phyloP scores from a whole-genome alignment of 2,797 vertebrate species.

The Gymnocypris eckloni region DNA sequence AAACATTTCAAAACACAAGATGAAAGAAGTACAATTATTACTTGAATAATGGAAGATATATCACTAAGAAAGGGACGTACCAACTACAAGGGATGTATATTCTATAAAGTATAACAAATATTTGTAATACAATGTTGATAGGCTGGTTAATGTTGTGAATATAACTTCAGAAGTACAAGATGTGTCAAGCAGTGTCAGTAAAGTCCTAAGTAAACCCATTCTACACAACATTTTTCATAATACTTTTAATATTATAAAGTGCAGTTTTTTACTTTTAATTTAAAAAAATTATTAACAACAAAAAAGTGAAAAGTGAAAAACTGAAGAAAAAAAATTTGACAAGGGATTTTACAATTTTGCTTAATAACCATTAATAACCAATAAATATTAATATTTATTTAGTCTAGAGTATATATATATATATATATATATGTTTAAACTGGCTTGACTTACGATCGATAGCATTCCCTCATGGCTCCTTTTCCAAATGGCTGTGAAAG shows the following conservation, averaged over 20 bases:
- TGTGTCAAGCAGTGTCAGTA: not conserved
- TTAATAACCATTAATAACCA: too few relatives aligned
- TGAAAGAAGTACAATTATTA: not conserved
- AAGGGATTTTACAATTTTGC: not conserved
- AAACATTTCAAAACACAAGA: conserved; percentile 28
- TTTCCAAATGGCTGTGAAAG: conserved; percentile 89
- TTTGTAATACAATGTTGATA: too few relatives aligned
- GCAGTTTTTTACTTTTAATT: not conserved
- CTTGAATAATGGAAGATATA: not conserved
- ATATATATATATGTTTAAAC: not conserved
- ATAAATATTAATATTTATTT: not conserved
- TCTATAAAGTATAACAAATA: not conserved
- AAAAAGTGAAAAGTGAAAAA: not conserved
- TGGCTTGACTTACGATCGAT: conserved; percentile 88
- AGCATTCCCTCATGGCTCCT: conserved; percentile 98
- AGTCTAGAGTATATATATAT: not conserved
- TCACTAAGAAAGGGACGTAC: not conserved
- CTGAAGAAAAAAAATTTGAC: not conserved
- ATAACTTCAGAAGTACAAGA: not conserved
- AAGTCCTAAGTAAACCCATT: not conserved
- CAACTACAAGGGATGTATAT: not conserved
- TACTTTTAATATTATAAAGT: not conserved
- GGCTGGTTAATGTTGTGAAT: not conserved
- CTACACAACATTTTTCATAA: not conserved
- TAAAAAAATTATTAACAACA: not conserved